phyloP scores from a whole-genome alignment of 2,888 invertebrate species.

The Hirtodrosophila trivittata region DNA sequence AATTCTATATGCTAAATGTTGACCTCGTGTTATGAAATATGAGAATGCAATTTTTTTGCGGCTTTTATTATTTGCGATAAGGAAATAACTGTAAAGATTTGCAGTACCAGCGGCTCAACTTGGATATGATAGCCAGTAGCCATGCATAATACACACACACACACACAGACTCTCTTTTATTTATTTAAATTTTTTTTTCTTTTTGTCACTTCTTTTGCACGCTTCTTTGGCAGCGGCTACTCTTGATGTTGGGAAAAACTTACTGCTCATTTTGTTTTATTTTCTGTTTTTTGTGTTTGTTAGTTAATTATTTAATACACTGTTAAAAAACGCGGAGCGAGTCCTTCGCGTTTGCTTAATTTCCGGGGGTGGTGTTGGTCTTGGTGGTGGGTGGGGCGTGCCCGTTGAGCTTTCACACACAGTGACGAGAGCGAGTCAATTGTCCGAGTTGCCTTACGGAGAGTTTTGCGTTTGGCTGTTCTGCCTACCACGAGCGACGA shows the following conservation, averaged over 20 bases:
- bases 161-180: constrained; percentile 59
- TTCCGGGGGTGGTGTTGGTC: constrained; percentile 44
- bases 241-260: constrained; percentile 52
- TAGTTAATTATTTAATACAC: constrained; percentile 41
- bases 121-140: constrained; percentile 45
- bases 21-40: constrained; percentile 60
- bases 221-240: constrained; percentile 26
- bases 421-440: constrained; percentile 45
- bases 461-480: constrained; percentile 61
- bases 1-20: constrained; percentile 28
- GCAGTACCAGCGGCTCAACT: constrained; percentile 34
- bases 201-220: constrained; percentile 45
- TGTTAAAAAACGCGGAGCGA: constrained; percentile 58
- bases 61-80: constrained; percentile 49
- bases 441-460: constrained; percentile 44
- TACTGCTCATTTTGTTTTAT: constrained; percentile 75
- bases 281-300: constrained; percentile 34
- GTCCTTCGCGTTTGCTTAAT: constrained; percentile 56
- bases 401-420: constrained; percentile 68
- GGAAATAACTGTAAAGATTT: constrained; percentile 19
- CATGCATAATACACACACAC: constrained; percentile 61
- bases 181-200: constrained; percentile 27
- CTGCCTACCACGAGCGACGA: constrained; percentile 76
- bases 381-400: constrained; percentile 65
- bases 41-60: constrained; percentile 52